Base-by-base conservation (phyloP, 2,888 invertebrate species). In the Punctoribates punctum region DNA sequence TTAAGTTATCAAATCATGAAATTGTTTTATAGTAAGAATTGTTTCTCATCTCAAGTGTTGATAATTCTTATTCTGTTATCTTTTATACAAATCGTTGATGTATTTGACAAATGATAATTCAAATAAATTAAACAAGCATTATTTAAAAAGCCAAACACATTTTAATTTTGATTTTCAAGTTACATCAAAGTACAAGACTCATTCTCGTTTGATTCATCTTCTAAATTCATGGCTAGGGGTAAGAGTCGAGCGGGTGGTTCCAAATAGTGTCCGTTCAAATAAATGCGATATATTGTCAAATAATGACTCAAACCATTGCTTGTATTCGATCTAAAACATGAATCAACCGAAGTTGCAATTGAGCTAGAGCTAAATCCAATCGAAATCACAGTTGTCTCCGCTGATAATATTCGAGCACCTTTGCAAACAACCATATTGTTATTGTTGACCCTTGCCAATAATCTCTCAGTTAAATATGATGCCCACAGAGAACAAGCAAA, bases 261-360 rank as follows among this genome's bases (percentile, higher is more conserved):
- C 25, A 75, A 38, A 25, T 67, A 75, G 23, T 75, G 75, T 46
- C 75, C 75, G 62, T 75, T 67, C 46, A 75, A 48, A 67, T 75
- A 75, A 42, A 75, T 62, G 20, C 75, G 42, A 67, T 75, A 75
- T 23, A 62, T 46, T n/a, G 48, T 48, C n/a, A 75, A 46, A 17
- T 67, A 46, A 29, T 75, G 75, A 15, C 75, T 46, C 4, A 34
- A 42, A 42, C 38, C 62, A 34, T 34, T 34, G 1, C 34, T 38
- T 20, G 13, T 15, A 25, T 65, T 48, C 2, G 65, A 75, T 46
- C 42, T 75, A 9, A 75, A 46, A 42, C 46, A 46, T 25, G 75
- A 75, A 27, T 75, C 75, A 15, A 75, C 75, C 13, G 38, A 48
- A 5, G 75, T 65, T 27, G 75, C 75, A 17, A 75, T 67, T n/a